Conservation (phyloP, 2,888 invertebrate genomes). For the Fragum fragum region DNA sequence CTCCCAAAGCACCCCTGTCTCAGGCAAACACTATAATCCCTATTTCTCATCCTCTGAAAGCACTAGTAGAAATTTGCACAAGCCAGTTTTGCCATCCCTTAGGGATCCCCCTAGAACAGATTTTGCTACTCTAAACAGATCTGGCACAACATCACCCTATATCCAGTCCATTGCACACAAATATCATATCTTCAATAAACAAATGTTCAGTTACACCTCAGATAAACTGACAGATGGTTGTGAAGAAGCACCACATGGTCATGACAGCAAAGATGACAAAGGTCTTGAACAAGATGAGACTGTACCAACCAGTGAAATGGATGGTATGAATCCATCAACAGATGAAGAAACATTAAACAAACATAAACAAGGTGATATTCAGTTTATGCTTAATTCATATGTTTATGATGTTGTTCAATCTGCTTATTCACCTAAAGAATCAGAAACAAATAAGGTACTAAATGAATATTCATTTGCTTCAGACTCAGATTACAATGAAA, state of each 20-base stretch:
- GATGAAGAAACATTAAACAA: no score
- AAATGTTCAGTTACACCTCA: neutral
- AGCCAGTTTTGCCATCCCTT: slow-evolving; percentile 4
- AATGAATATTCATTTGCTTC: no score
- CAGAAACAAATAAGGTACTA: no score
- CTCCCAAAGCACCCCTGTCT: neutral
- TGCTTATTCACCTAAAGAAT: neutral
- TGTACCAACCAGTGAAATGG: neutral
- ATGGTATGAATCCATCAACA: no score
- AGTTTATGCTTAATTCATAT: slow-evolving; percentile 57
- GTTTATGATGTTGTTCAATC: slow-evolving; percentile 56
- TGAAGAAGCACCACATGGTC: slow-evolving; percentile 1
- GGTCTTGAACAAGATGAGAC: neutral
- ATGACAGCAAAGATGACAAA: neutral
- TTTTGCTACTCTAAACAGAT: slow-evolving; percentile 63
- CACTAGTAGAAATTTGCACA: neutral
- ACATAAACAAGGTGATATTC: slow-evolving; percentile 14
- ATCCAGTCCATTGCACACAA: slow-evolving; percentile 69
- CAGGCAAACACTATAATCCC: neutral
- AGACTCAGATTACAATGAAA: no score
- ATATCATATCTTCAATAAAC: slow-evolving; percentile 64
- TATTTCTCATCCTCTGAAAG: neutral
- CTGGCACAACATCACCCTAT: slow-evolving; percentile 71
- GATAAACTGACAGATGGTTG: neutral
- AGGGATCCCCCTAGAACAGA: slow-evolving; percentile 55